Evolutionary conservation across 2,888 invertebrate genomes (phyloP), one percentile per base, ranked within the genome.

Genomic region (Agrilus biguttatus): DNA sequence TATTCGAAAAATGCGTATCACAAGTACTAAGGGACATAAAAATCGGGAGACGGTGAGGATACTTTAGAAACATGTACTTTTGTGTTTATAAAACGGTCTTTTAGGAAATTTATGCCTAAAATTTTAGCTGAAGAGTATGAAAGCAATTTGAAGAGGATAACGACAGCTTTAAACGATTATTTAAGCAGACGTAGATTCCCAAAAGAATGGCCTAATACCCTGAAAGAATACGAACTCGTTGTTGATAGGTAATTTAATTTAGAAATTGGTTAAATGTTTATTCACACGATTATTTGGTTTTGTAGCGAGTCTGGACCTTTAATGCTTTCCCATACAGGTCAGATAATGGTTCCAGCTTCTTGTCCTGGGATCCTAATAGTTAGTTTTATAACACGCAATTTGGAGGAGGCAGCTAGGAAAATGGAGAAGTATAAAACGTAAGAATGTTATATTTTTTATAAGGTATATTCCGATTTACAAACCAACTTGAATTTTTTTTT

Each of bases 311-410:
- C 92, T 4, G 93, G 93, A 1, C 93, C 93, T 0, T 61, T 95
- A 43, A 92, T 91, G 85, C 74, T 95, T 23, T 90, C 90, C 10
- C 91, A 91, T 1, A 89, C 89, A 3, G 95, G 93, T 3, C 91
- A 93, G 67, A 84, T 93, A 57, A 87, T 92, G 47, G 84, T 89
- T 1, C 93, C 95, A 12, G 83, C 90, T 1, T 88, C 91, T 0
- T 87, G 92, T 58, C 93, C 93, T 0, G 87, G 90, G 0, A 78
- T 80, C 52, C 77, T 92, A 49, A 70, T 93, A 41, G 77, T 93
- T 13, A 82, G 80, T 55, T 95, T 88, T 61, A 83, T 95, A 39
- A 74, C 80, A 1, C 78, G 78, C 13, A 77, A 91, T 62, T 72
- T 90, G 50, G 73, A 78, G 32, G 76, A 83, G 57, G 92, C 93